Conservation (phyloP, 2,888 invertebrate genomes). For the Syrphus vitripennis region DNA sequence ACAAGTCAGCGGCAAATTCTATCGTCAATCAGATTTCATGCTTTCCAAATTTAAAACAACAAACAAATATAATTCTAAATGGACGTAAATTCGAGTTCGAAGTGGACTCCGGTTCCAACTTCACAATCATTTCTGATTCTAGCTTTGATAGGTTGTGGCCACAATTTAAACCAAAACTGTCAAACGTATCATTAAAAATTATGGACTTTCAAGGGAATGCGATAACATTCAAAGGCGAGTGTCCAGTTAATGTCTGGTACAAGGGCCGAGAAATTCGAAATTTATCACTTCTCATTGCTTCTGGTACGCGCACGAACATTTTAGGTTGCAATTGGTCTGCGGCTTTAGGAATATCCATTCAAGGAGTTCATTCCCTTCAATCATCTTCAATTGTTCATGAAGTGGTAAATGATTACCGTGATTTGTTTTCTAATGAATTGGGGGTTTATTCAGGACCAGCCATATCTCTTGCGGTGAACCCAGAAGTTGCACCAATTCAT, state of each 20-base stretch:
- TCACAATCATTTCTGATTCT: too few relatives aligned
- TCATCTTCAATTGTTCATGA: background rate
- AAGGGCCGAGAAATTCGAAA: background rate
- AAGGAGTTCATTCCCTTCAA: background rate
- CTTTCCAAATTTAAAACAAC: too few relatives aligned
- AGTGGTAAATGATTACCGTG: constrained; percentile 19
- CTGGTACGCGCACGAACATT: constrained; percentile 29
- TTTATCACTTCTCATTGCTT: constrained; percentile 14
- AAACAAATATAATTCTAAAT: too few relatives aligned
- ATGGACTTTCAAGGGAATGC: background rate
- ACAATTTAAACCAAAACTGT: background rate
- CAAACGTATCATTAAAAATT: background rate
- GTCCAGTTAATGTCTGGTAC: background rate
- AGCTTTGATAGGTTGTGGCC: background rate
- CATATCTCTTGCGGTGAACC: constrained; percentile 22
- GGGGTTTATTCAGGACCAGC: constrained; percentile 26
- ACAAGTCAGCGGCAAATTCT: too few relatives aligned
- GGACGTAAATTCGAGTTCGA: too few relatives aligned
- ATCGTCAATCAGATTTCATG: too few relatives aligned
- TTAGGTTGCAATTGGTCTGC: constrained; percentile 42
- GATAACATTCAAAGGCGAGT: background rate
- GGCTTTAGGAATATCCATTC: constrained; percentile 20
- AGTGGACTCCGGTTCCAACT: too few relatives aligned
- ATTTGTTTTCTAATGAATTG: constrained; percentile 10
- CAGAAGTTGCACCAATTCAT: background rate